A percentile compares a stretch with the other conserved stretches of the same genome.
Conservation (phyloP, 2,888 invertebrate genomes). For the Nemapogon koenigi region DNA sequence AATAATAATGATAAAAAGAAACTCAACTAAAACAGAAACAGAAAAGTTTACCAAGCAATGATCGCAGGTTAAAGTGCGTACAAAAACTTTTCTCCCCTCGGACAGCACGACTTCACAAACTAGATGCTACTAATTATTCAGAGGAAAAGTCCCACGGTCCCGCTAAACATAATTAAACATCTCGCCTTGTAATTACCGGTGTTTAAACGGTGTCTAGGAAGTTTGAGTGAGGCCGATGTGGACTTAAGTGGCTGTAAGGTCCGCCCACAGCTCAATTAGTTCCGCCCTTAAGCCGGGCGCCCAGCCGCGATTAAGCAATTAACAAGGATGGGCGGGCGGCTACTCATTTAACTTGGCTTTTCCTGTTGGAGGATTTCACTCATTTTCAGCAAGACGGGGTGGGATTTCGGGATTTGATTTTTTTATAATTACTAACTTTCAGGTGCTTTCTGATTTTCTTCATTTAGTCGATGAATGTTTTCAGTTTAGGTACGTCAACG, state of each 20-base stretch:
- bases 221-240: conserved; percentile 23
- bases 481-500: too few species aligned
- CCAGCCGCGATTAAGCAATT: conserved; percentile 59
- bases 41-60: too few species aligned
- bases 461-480: too few species aligned
- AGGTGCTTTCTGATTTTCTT: too few species aligned
- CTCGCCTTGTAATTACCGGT: conserved; percentile 58
- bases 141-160: conserved; percentile 9
- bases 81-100: too few species aligned
- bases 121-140: conserved; percentile 45
- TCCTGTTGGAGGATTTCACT: conserved; percentile 36
- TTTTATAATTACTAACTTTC: too few species aligned
- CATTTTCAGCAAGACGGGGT: conserved; percentile 26
- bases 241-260: conserved; percentile 44
- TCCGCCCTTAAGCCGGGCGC: conserved; percentile 28
- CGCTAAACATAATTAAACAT: conserved; percentile 54
- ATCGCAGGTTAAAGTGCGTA: too few species aligned
- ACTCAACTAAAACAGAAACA: too few species aligned
- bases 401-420: neutral
- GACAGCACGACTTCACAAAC: conserved; percentile 14
- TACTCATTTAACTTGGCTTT: conserved; percentile 44
- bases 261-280: conserved; percentile 36
- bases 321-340: conserved; percentile 54
- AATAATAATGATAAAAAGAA: too few species aligned
- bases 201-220: conserved; percentile 35